phyloP scores from a whole-genome alignment of 2,797 vertebrate genomes.

The Bryconaethiops microstoma region DNA sequence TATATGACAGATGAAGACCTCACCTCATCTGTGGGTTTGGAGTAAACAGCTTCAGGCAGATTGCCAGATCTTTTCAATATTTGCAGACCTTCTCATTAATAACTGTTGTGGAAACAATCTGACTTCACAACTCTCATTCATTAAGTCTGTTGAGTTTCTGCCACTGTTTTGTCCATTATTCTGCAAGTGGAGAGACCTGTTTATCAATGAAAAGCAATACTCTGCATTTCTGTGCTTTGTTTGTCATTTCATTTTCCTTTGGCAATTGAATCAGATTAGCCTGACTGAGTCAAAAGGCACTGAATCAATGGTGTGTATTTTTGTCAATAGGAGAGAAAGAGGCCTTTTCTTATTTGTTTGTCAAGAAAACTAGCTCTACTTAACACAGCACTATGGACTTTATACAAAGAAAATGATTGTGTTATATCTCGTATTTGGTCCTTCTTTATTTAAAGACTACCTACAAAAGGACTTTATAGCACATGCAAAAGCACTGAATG shows the following conservation, averaged over 20 bases:
- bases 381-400: background rate
- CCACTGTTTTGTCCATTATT: slow-evolving; percentile 5
- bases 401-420: too few relatives aligned
- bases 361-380: background rate
- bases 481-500: too few relatives aligned
- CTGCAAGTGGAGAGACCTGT: background rate
- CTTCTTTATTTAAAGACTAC: too few relatives aligned
- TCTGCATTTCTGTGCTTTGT: slow-evolving; percentile 14
- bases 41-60: slow-evolving; percentile 38
- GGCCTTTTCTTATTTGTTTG: background rate
- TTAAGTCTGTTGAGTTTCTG: slow-evolving; percentile 34
- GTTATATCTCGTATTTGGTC: too few relatives aligned
- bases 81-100: slow-evolving; percentile 31
- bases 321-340: background rate
- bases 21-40: background rate
- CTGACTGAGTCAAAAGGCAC: background rate
- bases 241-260: slow-evolving; percentile 21
- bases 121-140: slow-evolving; percentile 11
- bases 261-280: slow-evolving; percentile 21
- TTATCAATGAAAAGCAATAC: background rate
- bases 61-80: slow-evolving; percentile 46
- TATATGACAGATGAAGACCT: slow-evolving; percentile 25
- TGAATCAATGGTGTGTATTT: background rate
- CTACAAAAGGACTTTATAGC: too few relatives aligned
- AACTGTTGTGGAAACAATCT: slow-evolving; percentile 39